Base-by-base conservation (phyloP, 2,888 invertebrate species). In the Bugula neritina region DNA sequence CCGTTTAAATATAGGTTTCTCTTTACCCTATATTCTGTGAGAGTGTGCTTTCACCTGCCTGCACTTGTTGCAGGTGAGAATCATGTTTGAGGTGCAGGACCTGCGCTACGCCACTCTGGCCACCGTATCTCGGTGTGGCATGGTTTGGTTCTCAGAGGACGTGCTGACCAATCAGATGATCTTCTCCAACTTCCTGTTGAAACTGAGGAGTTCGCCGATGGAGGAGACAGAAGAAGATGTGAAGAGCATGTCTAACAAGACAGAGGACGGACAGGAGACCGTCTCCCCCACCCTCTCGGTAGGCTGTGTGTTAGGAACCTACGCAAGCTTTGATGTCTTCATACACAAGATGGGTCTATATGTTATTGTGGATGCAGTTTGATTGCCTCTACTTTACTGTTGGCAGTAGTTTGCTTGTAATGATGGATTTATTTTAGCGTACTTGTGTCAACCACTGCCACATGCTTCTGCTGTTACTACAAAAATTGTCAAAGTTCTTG, bases 141-240 rank as follows among this genome's bases (percentile, higher is more conserved):
- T 99, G 99, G 97, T 99, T 58, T 99, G 99, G 99, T 99, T 99
- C 89, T 96, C 95, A 13, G 98, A 99, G 84, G 98, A 99, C 84
- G 97, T 99, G 0, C 89, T 99, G 3, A 93, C 95, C 0, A 93
- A 94, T 0, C 98, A 98, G 85, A 99, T 99, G 99, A 92, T 98
- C 78, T 97, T 96, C 85, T 96, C 98, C 81, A 93, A 98, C 85
- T 99, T 93, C 85, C 87, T 99, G 80, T 86, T 91, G 77, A 89
- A 92, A 73, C 87, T 99, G 79, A 90, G 89, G 74, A 91, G 91
- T 73, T 78, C 81, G 0, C 79, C 83, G 23, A 76, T 84, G 72
- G 83, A 83, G 73, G 84, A 84, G 72, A 77, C 78, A 35, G 84
- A 83, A 43, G 83, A 82, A 54, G 84, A 83, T 70, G 25, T 63